Conservation (phyloP, 2,797 vertebrate genomes). For the Gymnopithys bicolor region DNA sequence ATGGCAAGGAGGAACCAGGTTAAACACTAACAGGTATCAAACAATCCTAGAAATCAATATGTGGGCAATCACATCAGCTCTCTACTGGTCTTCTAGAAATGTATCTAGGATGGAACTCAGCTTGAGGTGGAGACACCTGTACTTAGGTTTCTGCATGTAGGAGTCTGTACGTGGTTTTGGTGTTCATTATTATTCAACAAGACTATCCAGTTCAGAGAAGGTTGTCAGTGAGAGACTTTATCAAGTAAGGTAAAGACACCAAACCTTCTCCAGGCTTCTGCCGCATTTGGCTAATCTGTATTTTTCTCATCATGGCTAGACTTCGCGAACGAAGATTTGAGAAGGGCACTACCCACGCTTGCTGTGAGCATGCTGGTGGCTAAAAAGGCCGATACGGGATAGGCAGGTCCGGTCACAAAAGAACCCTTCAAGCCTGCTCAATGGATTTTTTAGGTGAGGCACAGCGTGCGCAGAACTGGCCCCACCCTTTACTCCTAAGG, state of each 20-base stretch:
- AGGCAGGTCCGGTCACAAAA: too few species aligned
- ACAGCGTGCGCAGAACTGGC: too few species aligned
- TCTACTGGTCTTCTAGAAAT: not conserved
- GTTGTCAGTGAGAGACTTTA: not conserved
- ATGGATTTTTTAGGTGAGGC: too few species aligned
- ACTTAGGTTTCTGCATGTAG: not conserved
- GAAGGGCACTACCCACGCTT: too few species aligned
- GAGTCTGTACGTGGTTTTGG: not conserved
- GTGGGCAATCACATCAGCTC: not conserved
- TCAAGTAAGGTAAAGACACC: not conserved
- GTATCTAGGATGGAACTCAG: not conserved
- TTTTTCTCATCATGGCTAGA: not conserved
- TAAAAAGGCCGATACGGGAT: too few species aligned
- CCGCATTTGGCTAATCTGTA: not conserved
- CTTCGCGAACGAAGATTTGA: too few species aligned
- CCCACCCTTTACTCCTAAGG: too few species aligned
- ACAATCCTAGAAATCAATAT: not conserved
- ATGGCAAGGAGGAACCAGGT: not conserved
- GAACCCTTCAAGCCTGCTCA: too few species aligned
- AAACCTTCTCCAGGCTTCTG: not conserved
- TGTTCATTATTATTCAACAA: not conserved
- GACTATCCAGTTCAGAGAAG: not conserved
- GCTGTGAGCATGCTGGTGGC: too few species aligned
- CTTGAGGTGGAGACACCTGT: not conserved
- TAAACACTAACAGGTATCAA: not conserved